Base-by-base conservation (phyloP, 35 echinoderm and acorn worm genomes). In the Heliocidaris erythrogramma region DNA sequence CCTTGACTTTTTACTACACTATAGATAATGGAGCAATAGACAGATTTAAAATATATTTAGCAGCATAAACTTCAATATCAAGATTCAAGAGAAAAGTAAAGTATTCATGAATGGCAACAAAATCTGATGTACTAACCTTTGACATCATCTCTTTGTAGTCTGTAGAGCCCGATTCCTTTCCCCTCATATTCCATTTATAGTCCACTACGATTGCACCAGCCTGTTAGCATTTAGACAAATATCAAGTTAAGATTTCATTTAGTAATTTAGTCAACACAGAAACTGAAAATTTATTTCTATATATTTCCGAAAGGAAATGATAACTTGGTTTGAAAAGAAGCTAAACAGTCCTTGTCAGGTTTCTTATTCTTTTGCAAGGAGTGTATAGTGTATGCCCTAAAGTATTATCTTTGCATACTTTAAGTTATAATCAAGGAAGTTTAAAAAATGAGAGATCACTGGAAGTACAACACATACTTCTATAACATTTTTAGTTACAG, bases 121-220 rank as follows among this genome's bases (percentile, higher is more conserved):
- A 10, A n/a, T 1, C 21, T 78, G 65, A n/a, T 78, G n/a, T n/a
- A 92, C 88, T 71, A 47, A 96, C 95, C 48, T 85, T 90, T 65
- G 59, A 92, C 61, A 94, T 93, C 11, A 53, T 42, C 9, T 47
- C 52, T 31, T 88, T 31, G 30, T 96, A 96, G 27, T 85, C 91
- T 16, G 49, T 17, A 42, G 48, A 94, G 16, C 90, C 85, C 17
- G n/a, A 27, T 5, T 96, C 91, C 48, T 49, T 86, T 85, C 93
- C 93, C 49, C 13, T 60, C 52, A 96, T n/a, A 29, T 85, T 65
- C 50, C 61, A 94, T 78, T 96, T 96, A 50, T 96, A 96, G 65
- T 96, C 95, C 14, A 90, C 86, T 53, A 96, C 92, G 65, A 96
- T 94, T 88, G 69, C 93, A 48, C 69, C 59, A 21, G 93, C 95